phyloP scores from a whole-genome alignment of 2,113 vertebrate genomes.

The Neotragus pygmaeus region DNA sequence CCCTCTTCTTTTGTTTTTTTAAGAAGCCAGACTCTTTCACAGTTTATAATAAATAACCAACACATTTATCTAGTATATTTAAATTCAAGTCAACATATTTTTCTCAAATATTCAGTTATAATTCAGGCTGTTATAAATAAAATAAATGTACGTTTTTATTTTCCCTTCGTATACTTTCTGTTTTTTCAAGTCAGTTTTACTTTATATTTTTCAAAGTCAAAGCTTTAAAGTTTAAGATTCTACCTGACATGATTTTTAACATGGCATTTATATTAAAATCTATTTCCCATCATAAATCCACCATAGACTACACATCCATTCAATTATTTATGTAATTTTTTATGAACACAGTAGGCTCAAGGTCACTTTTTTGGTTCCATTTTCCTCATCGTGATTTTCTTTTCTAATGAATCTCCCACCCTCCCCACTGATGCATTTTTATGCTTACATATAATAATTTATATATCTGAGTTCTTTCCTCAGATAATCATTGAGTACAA shows the following conservation, averaged over 20 bases:
- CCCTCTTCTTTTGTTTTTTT: not conserved
- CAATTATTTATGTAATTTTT: not conserved
- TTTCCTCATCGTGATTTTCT: not conserved
- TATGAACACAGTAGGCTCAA: not conserved
- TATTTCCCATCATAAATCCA: not conserved
- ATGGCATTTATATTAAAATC: not conserved
- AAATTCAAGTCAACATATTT: not conserved
- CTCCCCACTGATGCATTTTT: not conserved
- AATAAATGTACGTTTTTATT: not conserved
- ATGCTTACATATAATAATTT: not conserved
- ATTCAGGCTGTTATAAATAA: not conserved
- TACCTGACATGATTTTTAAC: not conserved
- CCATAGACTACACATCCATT: not conserved
- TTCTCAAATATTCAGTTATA: not conserved
- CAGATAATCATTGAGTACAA: not conserved
- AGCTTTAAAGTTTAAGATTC: not conserved
- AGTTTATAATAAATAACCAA: constrained; percentile 23
- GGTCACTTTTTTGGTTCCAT: not conserved
- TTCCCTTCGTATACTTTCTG: not conserved
- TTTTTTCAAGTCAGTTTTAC: constrained; percentile 25
- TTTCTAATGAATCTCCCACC: not conserved
- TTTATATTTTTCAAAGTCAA: constrained; percentile 1
- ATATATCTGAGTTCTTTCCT: not conserved
- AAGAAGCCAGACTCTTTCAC: not conserved
- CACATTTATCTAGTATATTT: not conserved